Evolutionary conservation across 1,140 invertebrate species (phyloP), one percentile per base, ranked within the genome.

Genomic region (Trypoxylus dichotomus): DNA sequence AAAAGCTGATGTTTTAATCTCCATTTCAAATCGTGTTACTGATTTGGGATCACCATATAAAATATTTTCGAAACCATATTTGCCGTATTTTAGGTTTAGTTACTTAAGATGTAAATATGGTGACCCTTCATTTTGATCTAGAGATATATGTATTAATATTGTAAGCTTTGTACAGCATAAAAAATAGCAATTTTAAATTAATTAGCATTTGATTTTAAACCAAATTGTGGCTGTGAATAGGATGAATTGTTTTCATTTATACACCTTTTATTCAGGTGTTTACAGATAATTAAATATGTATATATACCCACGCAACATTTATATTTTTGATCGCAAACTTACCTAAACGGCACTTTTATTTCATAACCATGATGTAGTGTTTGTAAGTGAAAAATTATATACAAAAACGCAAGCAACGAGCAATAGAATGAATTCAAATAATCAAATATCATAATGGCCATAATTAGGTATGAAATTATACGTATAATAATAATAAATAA

Each of bases 401-500:
- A 74, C 41, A 42, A 75, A 75, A 75, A 43, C 74, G 74, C 43
- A 75, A 75, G 74, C 74, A 75, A 75, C 74, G 80, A 81, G 80
- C 80, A 81, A 81, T 81, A 81, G 79, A 80, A 75, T 81, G 80
- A 81, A 78, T 78, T 80, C 63, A 76, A 75, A 77, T 79, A 81
- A 80, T 79, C 78, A 80, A 81, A 81, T 81, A 81, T 81, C 80
- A 81, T 79, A 78, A 81, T 75, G 79, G 80, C 79, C 80, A 80
- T 81, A 81, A 80, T 71, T 80, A 80, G 32, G 60, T 37, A 78
- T 76, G 41, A 75, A 76, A 63, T 58, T 76, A 79, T 79, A 79
- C 79, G 79, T 79, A 79, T 77, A 71, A 75, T 78, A 78, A 68
- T 68, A 68, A 68, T 27, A 27, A 68, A 27, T 27, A 68, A 27